A percentile compares a stretch with the other conserved stretches of the same genome.
phyloP scores from a whole-genome alignment of 1,140 invertebrate genomes.

The Drosophila melanica region DNA sequence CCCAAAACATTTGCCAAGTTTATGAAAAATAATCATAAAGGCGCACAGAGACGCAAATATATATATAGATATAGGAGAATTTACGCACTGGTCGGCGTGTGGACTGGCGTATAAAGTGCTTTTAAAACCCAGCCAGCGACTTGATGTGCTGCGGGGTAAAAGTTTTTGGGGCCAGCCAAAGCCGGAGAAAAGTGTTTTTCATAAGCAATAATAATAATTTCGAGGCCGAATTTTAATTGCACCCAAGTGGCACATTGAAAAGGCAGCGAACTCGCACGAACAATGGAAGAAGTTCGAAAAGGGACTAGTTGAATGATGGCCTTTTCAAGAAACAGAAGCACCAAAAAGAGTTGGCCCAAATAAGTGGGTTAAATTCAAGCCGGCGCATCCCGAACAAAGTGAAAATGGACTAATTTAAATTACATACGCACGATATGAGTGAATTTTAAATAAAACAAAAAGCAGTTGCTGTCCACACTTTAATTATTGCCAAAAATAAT shows the following conservation, averaged over 20 bases:
- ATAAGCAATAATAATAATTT: slow-evolving; percentile 81
- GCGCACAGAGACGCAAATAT: slow-evolving; percentile 19
- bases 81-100: slow-evolving; percentile 43
- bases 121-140: slow-evolving; percentile 71
- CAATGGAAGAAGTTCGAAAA: slow-evolving; percentile 9
- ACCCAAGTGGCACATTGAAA: slow-evolving; percentile 74
- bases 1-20: slow-evolving; percentile 76
- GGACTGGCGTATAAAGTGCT: slow-evolving; percentile 74
- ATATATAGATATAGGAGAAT: slow-evolving; percentile 42
- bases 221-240: slow-evolving; percentile 78
- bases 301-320: slow-evolving; percentile 41
- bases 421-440: neutral
- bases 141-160: slow-evolving; percentile 44
- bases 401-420: neutral
- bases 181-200: slow-evolving; percentile 70
- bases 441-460: neutral
- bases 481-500: no score
- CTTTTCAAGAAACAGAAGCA: neutral
- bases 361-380: slow-evolving; percentile 24
- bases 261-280: slow-evolving; percentile 28
- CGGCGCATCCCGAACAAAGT: slow-evolving; percentile 15
- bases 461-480: no score
- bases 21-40: slow-evolving; percentile 77
- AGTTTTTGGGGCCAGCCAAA: slow-evolving; percentile 22
- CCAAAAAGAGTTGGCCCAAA: slow-evolving; percentile 1